These are phyloP conservation scores for Platyrinchus mystaceus DNA, from an alignment of 2,797 vertebrate species.

Conservation along the genomic window DNA sequence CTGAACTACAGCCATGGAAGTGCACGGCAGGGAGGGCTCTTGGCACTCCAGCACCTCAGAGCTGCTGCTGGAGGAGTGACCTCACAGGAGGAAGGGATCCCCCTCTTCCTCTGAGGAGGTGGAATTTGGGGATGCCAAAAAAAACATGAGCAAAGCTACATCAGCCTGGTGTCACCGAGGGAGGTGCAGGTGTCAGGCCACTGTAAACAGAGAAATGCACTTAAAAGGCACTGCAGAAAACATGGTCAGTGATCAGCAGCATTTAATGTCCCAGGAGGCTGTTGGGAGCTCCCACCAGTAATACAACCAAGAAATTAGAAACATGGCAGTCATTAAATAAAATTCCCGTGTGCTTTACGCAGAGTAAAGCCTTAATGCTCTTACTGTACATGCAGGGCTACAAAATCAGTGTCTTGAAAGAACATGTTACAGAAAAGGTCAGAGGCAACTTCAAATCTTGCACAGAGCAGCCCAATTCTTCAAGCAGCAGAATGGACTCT, in stretches of 20 bases:
- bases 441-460: slow-evolving; percentile 60
- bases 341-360: not conserved
- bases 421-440: slow-evolving; percentile 64
- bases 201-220: slow-evolving; percentile 3
- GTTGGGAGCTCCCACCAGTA: slow-evolving; percentile 11
- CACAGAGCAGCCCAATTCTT: slow-evolving; percentile 38
- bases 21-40: not conserved
- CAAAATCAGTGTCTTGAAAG: slow-evolving; percentile 73
- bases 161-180: not conserved
- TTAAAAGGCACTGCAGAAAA: slow-evolving; percentile 45
- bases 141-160: not conserved
- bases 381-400: slow-evolving; percentile 65
- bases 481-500: slow-evolving; percentile 51
- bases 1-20: not conserved
- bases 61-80: not conserved
- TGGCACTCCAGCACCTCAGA: not conserved
- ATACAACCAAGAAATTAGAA: slow-evolving; percentile 43
- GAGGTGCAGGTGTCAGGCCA: not conserved
- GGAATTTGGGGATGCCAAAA: not conserved
- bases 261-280: slow-evolving; percentile 43
- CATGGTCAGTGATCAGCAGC: slow-evolving; percentile 28
- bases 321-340: slow-evolving; percentile 47
- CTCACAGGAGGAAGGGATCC: not conserved
- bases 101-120: not conserved
- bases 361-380: slow-evolving; percentile 44